Percentiles rank a stretch among this genome's conserved stretches.
Evolutionary conservation across 2,113 vertebrate genomes (phyloP).

Genomic region (Psephotus haematonotus): DNA sequence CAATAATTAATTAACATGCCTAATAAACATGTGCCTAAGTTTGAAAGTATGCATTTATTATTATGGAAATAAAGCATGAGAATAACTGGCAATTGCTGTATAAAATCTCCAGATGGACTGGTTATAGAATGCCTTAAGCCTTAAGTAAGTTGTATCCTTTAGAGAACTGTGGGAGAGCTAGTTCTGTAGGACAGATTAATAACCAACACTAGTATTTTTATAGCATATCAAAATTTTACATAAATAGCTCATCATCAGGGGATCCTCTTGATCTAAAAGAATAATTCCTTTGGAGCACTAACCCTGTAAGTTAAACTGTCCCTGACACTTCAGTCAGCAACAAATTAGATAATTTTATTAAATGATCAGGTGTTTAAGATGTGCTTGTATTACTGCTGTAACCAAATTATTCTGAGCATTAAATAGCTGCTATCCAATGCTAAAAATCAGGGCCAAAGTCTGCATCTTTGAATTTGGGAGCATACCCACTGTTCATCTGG

Average conservation of each 20-base stretch:
- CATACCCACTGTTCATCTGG: not conserved
- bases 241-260: not conserved
- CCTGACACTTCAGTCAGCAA: not conserved
- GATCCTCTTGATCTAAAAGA: not conserved
- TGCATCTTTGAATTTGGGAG: not conserved
- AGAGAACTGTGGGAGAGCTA: not conserved
- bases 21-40: not conserved
- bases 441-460: not conserved
- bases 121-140: not conserved
- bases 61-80: not conserved
- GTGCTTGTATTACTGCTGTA: not conserved
- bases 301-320: not conserved
- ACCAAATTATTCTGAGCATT: not conserved
- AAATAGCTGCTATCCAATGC: not conserved
- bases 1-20: not conserved
- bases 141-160: not conserved
- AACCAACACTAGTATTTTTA: not conserved
- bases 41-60: not conserved
- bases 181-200: not conserved
- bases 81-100: not conserved
- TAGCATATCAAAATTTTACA: not conserved
- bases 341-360: not conserved
- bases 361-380: not conserved
- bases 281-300: not conserved
- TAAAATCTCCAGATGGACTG: not conserved